Evolutionary conservation across 2,797 vertebrate species (phyloP).

Genomic region (Dromococcyx pavoninus): DNA sequence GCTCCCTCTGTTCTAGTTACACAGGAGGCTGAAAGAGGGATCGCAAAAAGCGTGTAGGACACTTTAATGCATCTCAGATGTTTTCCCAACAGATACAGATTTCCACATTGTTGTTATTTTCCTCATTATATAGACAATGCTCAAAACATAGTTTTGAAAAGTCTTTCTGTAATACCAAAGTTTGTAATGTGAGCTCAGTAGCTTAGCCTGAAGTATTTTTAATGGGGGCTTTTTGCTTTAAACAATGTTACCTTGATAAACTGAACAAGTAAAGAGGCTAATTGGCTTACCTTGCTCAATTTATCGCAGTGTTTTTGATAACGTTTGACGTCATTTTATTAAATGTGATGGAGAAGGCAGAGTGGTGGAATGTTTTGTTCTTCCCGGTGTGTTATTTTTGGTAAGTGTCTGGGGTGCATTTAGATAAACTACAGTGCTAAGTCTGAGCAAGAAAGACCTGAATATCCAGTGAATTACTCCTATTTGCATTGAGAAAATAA

Average conservation of each 20-base stretch:
- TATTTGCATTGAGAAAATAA: slow-evolving; percentile 78
- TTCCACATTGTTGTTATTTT: neutral
- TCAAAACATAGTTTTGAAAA: slow-evolving; percentile 45
- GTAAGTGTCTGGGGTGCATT: slow-evolving; percentile 36
- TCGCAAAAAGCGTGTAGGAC: neutral
- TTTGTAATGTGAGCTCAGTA: neutral
- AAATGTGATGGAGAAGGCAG: neutral
- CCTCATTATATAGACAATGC: neutral
- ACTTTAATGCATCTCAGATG: fast-evolving
- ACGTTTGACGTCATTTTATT: slow-evolving; percentile 14
- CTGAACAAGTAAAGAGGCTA: slow-evolving; percentile 23
- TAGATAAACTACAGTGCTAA: slow-evolving; percentile 47
- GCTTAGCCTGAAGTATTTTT: slow-evolving; percentile 9
- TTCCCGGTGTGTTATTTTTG: slow-evolving; percentile 42
- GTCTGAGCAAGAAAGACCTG: slow-evolving; percentile 48
- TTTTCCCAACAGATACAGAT: neutral
- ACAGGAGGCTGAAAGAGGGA: neutral
- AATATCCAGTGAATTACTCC: slow-evolving; percentile 68
- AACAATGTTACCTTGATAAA: slow-evolving; percentile 25
- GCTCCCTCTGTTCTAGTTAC: neutral
- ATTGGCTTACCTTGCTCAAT: slow-evolving; percentile 44
- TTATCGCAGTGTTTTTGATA: slow-evolving; percentile 42
- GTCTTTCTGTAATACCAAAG: neutral
- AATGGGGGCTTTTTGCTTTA: slow-evolving; percentile 2
- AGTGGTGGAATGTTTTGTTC: slow-evolving; percentile 12